phyloP scores from a whole-genome alignment of 2,888 invertebrate genomes.

The Branchellion lobata region DNA sequence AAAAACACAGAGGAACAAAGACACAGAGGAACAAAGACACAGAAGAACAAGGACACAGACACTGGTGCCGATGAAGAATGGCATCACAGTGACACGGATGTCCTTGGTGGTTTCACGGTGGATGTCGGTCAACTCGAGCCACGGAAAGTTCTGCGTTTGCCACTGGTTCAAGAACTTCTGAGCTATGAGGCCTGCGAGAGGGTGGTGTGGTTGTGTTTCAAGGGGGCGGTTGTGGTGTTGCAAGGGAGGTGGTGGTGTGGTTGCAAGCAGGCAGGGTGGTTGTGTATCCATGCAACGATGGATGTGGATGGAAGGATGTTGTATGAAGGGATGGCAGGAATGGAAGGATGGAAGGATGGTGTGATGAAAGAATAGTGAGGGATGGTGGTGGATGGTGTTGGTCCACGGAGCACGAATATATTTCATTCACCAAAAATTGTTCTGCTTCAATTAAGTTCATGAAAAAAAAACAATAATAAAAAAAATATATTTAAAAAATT shows the following conservation, averaged over 20 bases:
- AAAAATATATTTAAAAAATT: neutral
- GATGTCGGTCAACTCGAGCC: conserved; percentile 92
- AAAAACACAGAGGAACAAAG: neutral
- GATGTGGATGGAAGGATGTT: too few relatives aligned
- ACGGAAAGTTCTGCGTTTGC: conserved; percentile 96
- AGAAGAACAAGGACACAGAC: conserved; percentile 49
- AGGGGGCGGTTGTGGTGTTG: neutral
- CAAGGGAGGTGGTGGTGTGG: too few relatives aligned
- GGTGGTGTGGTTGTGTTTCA: neutral
- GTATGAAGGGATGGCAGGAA: too few relatives aligned
- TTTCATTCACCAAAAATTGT: too few relatives aligned
- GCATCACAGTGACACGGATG: conserved; percentile 93
- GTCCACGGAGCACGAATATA: too few relatives aligned
- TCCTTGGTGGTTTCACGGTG: conserved; percentile 95
- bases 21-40: neutral
- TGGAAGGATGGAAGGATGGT: too few relatives aligned
- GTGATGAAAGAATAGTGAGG: too few relatives aligned
- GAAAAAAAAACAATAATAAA: neutral
- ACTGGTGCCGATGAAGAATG: conserved; percentile 71
- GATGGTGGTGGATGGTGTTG: too few relatives aligned
- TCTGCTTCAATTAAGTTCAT: too few relatives aligned
- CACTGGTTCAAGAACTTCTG: conserved; percentile 65
- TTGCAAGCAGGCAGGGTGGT: too few relatives aligned
- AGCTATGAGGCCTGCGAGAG: conserved; percentile 34
- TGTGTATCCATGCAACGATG: too few relatives aligned